A percentile compares a stretch with the other conserved stretches of the same genome.
These are phyloP conservation scores for Micromys minutus DNA, from an alignment of 2,113 vertebrate genomes.

Conservation along the genomic window DNA sequence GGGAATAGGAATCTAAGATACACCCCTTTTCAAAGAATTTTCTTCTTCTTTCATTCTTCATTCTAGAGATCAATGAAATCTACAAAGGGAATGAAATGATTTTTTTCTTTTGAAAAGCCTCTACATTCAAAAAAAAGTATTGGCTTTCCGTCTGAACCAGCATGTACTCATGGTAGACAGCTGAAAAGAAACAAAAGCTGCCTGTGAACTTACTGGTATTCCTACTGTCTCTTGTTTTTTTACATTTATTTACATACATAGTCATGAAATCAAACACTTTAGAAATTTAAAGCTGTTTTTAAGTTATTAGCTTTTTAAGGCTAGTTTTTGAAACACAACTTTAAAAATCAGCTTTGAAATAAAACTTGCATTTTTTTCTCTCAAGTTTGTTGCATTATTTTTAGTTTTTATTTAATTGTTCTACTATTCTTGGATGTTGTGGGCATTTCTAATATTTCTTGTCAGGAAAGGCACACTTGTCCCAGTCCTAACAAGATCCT, in stretches of 20 bases:
- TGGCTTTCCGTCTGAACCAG: not conserved
- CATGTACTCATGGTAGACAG: not conserved
- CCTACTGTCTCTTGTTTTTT: not conserved
- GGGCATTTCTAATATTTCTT: not conserved
- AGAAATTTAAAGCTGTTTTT: not conserved
- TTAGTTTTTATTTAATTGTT: not conserved
- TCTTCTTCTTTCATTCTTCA: not conserved
- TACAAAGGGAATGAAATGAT: not conserved
- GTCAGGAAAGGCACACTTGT: not conserved
- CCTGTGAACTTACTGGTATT: not conserved
- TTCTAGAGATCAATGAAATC: slow-evolving; percentile 3
- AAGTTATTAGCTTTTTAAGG: not conserved
- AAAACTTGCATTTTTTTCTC: not conserved
- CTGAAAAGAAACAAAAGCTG: not conserved
- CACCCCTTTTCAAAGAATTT: not conserved
- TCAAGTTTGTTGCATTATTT: not conserved
- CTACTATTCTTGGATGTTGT: not conserved
- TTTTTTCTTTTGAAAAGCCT: slow-evolving; percentile 47
- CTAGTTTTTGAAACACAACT: not conserved
- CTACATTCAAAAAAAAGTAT: not conserved
- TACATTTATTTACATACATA: not conserved
- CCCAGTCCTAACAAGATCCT: not conserved
- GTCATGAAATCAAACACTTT: not conserved
- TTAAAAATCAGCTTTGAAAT: not conserved
- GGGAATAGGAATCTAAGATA: not conserved